Base-by-base conservation (phyloP, 2,888 invertebrate species). In the Polymixis flavicincta region DNA sequence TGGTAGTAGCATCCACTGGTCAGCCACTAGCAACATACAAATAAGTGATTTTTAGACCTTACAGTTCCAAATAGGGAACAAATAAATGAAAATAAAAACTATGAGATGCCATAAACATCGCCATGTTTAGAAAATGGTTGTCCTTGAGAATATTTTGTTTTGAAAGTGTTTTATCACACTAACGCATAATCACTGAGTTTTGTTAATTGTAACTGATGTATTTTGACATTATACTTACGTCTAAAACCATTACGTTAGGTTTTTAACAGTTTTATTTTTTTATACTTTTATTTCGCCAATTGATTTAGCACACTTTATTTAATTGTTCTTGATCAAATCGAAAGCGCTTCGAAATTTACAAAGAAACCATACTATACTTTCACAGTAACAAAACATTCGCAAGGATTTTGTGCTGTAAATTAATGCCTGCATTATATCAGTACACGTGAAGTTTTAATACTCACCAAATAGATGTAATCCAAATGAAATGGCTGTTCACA, bases 321-420 rank as follows among this genome's bases (percentile, higher is more conserved):
- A 32, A 32, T 32, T 32, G 32, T 32, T 32, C 32, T 32, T 32
- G 32, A 32, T 32, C 32, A 32, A 32, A 32, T 32, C 32, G 32
- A 32, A 32, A 32, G 32, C 8, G 60, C 32, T 32, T 32, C 14
- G 60, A 60, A 59, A 59, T 32, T 32, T 22, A 60, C 59, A 60
- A 32, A 22, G 32, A 60, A 60, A 32, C 60, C 22, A 14, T 60
- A 60, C 32, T n/a, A 60, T 37, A 60, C 8, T 37, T 14, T 37
- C 60, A 60, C 60, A 60, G 32, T 60, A 37, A 60, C 32, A 37
- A 60, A 60, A 60, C 22, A 60, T 60, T 60, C 32, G 32, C 59
- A 60, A 60, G 32, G 22, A 32, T 7, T 60, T 60, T 60, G 32
- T 22, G 60, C 32, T 60, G 1, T 7, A 13, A 22, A 60, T 32